Base-by-base conservation (phyloP, 1,140 invertebrate species). In the Hycleus phaleratus region DNA sequence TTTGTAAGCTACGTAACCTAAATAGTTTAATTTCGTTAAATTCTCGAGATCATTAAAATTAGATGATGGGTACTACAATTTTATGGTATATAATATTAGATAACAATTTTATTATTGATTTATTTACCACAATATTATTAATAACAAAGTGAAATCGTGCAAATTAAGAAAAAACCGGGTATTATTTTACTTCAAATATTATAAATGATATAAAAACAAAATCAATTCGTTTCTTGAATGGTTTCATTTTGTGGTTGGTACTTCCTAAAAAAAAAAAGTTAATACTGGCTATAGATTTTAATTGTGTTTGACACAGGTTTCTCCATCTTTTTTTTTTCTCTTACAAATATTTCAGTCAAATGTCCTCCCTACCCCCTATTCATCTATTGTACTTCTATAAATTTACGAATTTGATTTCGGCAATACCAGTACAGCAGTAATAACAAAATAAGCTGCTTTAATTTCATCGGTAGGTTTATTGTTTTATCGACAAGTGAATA, bases 171-270 rank as follows among this genome's bases (percentile, higher is more conserved):
- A 26, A 18, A 26, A 59, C 45, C 57, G 45, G 47, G 40, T 52
- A 49, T 24, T 47, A 52, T 53, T 38, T 45, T 26, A 42, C 44
- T 38, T 53, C 38, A 45, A 46, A 53, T 46, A 45, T 12, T 24
- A 46, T 26, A 42, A 52, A 26, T n/a, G 5, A 38, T 12, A 48
- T 46, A 59, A 46, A 52, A 59, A 46, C 42, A 52, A 48, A 66
- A 66, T 66, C 64, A 60, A 66, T 66, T 66, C 59, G 64, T 63
- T 61, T 49, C 61, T 47, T 63, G 55, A 64, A 61, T 61, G 55
- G 64, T 63, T 65, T 54, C 59, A 66, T 59, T 66, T 61, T 54
- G 61, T 60, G 59, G 52, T 46, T 55, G 32, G n/a, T 56, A 64
- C 61, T 62, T 65, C 58, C 58, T 56, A 58, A 62, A 62, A 49